Evolutionary conservation across 2,888 invertebrate genomes (phyloP).

Genomic region (Trissonchulus latispiculum): DNA sequence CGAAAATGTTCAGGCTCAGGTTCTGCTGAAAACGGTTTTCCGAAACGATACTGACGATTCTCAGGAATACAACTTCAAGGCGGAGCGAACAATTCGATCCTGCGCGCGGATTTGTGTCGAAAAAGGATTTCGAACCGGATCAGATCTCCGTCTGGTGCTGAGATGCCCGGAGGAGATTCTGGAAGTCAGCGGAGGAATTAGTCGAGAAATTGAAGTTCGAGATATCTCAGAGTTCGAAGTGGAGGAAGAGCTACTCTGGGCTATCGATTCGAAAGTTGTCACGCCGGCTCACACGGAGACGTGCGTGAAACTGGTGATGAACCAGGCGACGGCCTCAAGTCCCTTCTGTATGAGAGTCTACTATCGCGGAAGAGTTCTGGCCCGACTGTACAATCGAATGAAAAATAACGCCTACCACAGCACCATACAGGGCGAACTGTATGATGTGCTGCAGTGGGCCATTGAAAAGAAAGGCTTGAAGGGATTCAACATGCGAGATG

Average conservation of each 20-base stretch:
- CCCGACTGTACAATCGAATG: not conserved
- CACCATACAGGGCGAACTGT: slow-evolving; percentile 11
- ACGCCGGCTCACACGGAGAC: slow-evolving; percentile 3
- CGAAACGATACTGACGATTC: not conserved
- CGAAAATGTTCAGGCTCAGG: not conserved
- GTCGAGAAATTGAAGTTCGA: slow-evolving; percentile 4
- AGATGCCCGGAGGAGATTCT: not conserved
- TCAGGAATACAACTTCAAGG: slow-evolving; percentile 10
- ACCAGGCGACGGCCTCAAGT: not conserved
- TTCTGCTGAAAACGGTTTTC: not conserved
- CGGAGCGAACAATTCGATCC: slow-evolving; percentile 3
- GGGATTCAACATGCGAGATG: slow-evolving; percentile 10
- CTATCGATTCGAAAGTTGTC: slow-evolving; percentile 2
- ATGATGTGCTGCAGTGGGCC: slow-evolving; percentile 1
- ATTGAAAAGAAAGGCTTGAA: not conserved
- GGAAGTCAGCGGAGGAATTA: not conserved
- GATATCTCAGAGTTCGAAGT: not conserved
- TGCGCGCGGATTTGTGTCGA: not conserved
- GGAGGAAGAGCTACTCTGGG: not conserved
- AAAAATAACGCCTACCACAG: not conserved
- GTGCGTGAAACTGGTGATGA: slow-evolving; percentile 2
- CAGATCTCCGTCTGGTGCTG: slow-evolving; percentile 6
- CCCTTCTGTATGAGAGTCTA: not conserved
- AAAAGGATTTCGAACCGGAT: not conserved
- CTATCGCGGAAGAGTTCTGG: slow-evolving; percentile 4